These are phyloP conservation scores for Aethes cnicana DNA, from an alignment of 2,888 invertebrate species.

Conservation along the genomic window DNA sequence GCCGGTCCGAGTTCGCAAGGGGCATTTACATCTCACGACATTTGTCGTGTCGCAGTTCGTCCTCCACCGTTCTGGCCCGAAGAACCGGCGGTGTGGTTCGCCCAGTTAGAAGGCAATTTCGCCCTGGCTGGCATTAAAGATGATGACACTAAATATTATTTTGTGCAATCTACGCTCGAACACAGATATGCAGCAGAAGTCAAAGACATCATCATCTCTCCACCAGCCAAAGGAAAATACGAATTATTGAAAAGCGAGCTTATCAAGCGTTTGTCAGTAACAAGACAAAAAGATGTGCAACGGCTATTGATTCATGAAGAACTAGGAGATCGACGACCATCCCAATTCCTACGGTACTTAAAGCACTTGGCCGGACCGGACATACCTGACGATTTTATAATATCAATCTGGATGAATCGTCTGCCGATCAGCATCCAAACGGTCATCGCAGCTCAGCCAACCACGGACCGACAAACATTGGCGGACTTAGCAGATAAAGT, in stretches of 20 bases:
- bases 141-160: constrained; percentile 37
- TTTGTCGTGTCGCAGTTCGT: constrained; percentile 1
- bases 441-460: background rate
- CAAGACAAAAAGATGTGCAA: constrained; percentile 29
- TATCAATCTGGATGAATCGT: background rate
- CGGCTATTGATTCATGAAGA: constrained; percentile 33
- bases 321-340: constrained; percentile 34
- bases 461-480: background rate
- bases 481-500: constrained; percentile 6
- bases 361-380: constrained; percentile 28
- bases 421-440: background rate
- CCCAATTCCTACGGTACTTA: constrained; percentile 32
- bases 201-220: constrained; percentile 34
- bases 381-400: constrained; percentile 30
- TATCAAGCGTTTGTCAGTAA: constrained; percentile 30
- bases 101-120: constrained; percentile 40
- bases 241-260: constrained; percentile 31
- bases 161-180: constrained; percentile 33
- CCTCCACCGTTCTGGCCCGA: constrained; percentile 38
- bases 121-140: constrained; percentile 28
- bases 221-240: constrained; percentile 33
- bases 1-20: background rate
- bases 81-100: constrained; percentile 39
- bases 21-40: background rate
- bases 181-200: constrained; percentile 31